A percentile compares a stretch with the other conserved stretches of the same genome.
These are phyloP conservation scores for Tarsius wallacei DNA, from an alignment of 2,797 vertebrate genomes.

Conservation along the genomic window DNA sequence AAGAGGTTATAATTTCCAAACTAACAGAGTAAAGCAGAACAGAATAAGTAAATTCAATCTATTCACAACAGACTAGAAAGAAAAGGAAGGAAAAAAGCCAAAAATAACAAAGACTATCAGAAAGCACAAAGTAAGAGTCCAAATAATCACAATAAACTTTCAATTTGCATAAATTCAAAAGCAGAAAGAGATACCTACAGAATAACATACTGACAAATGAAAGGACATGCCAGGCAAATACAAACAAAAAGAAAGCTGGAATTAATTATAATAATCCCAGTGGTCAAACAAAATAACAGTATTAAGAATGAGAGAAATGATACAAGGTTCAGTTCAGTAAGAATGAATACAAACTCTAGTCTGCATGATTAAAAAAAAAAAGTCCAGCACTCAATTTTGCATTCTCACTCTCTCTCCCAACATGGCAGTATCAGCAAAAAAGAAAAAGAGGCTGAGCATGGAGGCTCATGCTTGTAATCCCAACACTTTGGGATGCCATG, in stretches of 20 bases:
- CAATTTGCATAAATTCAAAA: not conserved
- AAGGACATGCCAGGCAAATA: not conserved
- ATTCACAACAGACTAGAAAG: not conserved
- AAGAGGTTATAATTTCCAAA: not conserved
- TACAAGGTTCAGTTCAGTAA: not conserved
- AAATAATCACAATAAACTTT: not conserved
- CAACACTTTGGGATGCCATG: no score
- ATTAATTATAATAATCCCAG: not conserved
- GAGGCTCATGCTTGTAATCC: no score
- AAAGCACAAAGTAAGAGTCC: conserved; percentile 47
- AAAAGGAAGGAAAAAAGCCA: not conserved
- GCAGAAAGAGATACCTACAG: not conserved
- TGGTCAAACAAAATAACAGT: not conserved
- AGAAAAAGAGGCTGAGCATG: not conserved
- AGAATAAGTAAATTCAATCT: not conserved
- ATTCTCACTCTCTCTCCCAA: not conserved
- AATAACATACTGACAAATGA: not conserved
- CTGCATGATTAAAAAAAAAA: not conserved
- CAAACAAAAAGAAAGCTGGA: not conserved
- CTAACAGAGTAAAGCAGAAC: conserved; percentile 7
- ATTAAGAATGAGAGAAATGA: not conserved
- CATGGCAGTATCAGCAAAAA: not conserved
- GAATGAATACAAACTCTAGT: not conserved
- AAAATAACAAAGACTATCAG: not conserved
- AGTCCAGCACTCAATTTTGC: not conserved